Conservation (phyloP, 2,888 invertebrate species). For the Pammene fasciana region DNA sequence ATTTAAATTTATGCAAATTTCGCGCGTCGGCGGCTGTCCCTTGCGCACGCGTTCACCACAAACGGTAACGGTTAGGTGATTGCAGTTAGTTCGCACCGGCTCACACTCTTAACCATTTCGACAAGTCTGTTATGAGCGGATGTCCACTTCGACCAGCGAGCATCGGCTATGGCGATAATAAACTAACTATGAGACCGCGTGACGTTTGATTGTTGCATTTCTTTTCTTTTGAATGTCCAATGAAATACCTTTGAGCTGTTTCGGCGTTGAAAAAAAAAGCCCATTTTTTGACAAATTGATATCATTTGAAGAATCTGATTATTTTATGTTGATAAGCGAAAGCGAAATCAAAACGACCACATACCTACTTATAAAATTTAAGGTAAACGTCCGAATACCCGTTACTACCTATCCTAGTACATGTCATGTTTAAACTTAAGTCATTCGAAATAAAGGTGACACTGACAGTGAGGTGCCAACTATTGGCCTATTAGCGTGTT, state of each 20-base stretch:
- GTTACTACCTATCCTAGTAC: too few species aligned
- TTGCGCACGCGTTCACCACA: conserved; percentile 67
- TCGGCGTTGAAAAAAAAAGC: conserved; percentile 14
- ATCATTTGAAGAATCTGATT: not conserved
- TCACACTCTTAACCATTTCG: conserved; percentile 73
- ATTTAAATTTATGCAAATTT: conserved; percentile 54
- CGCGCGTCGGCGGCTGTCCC: conserved; percentile 52
- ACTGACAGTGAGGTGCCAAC: too few species aligned
- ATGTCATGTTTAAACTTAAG: too few species aligned
- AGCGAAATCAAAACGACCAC: too few species aligned
- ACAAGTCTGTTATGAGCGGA: conserved; percentile 65
- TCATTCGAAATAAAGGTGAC: too few species aligned
- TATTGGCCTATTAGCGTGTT: too few species aligned
- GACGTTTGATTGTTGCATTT: conserved; percentile 40
- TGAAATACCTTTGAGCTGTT: conserved; percentile 11
- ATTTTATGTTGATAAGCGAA: too few species aligned
- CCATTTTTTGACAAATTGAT: too few species aligned
- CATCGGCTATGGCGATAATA: conserved; percentile 47
- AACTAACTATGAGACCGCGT: conserved; percentile 38
- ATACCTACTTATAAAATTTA: too few species aligned
- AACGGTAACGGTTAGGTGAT: conserved; percentile 69
- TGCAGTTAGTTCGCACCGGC: conserved; percentile 68
- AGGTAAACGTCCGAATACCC: too few species aligned
- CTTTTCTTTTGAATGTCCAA: conserved; percentile 13
- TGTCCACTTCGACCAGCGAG: conserved; percentile 57